These are phyloP conservation scores for Lasaia peninsularis DNA, from an alignment of 1,140 invertebrate species.

Conservation along the genomic window DNA sequence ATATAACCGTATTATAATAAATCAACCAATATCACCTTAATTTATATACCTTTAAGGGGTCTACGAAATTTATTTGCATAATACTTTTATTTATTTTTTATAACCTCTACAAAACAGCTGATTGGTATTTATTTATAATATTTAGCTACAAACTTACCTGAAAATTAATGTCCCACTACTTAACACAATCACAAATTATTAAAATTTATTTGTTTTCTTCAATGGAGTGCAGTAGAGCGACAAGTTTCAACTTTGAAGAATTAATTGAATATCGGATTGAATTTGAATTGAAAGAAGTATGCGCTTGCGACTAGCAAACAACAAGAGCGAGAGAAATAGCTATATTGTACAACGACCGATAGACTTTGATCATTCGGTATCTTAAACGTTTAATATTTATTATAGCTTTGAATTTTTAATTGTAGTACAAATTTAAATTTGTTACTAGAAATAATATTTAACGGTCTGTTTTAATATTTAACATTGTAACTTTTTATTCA, in stretches of 20 bases:
- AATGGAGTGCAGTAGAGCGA: conserved; percentile 39
- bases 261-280: conserved; percentile 55
- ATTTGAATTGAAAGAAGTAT: conserved; percentile 55
- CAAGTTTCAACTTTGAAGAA: conserved; percentile 42
- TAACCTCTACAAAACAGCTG: conserved; percentile 28
- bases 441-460: too few relatives aligned
- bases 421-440: too few relatives aligned
- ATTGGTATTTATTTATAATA: conserved; percentile 7
- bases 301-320: conserved; percentile 46
- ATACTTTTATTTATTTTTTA: conserved; percentile 6
- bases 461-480: too few relatives aligned
- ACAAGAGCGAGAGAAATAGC: conserved; percentile 40
- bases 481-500: too few relatives aligned
- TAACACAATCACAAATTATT: conserved; percentile 23
- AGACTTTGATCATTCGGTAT: conserved; percentile 24
- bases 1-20: conserved; percentile 7
- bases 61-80: neutral
- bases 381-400: too few relatives aligned
- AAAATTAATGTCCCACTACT: conserved; percentile 14
- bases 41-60: neutral
- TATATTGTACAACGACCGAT: conserved; percentile 24
- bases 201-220: conserved; percentile 10
- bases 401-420: too few relatives aligned
- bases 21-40: neutral
- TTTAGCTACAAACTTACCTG: conserved; percentile 19